These are phyloP conservation scores for Panurus biarmicus DNA, from an alignment of 2,113 vertebrate species.

Conservation along the genomic window DNA sequence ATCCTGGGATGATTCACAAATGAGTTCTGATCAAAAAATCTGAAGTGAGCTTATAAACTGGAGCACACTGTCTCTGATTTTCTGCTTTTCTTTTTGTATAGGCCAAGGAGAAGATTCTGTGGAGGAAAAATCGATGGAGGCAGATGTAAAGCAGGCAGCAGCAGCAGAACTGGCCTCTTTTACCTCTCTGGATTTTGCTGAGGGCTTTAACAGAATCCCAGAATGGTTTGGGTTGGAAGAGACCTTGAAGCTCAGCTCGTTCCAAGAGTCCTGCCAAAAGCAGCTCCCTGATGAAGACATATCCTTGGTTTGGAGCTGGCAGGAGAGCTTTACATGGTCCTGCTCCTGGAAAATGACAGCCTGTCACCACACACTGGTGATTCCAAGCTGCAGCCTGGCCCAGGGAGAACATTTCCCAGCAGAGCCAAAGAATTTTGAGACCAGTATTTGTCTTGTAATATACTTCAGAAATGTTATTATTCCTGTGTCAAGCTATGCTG, in stretches of 20 bases:
- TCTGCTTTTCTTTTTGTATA: background rate
- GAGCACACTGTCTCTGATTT: background rate
- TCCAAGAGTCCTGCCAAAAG: background rate
- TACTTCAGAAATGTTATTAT: background rate
- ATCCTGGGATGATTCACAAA: background rate
- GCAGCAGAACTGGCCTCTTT: background rate
- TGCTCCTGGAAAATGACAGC: background rate
- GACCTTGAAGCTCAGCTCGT: background rate
- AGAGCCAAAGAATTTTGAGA: background rate
- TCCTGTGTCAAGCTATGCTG: background rate
- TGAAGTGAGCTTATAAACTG: background rate
- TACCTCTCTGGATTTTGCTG: background rate
- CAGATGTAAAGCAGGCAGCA: background rate
- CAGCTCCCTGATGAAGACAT: background rate
- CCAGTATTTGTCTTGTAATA: background rate
- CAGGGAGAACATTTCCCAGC: background rate
- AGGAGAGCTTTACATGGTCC: background rate
- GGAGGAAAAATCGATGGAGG: background rate
- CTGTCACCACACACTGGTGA: background rate
- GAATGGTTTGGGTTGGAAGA: background rate
- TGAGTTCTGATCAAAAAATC: background rate
- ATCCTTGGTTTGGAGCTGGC: background rate
- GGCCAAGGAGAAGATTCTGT: background rate
- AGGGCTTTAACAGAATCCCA: background rate
- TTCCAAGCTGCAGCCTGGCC: background rate